Evolutionary conservation across 2,113 vertebrate genomes (phyloP), one percentile per base, ranked within the genome.

Genomic region (Sakesphorus luctuosus): DNA sequence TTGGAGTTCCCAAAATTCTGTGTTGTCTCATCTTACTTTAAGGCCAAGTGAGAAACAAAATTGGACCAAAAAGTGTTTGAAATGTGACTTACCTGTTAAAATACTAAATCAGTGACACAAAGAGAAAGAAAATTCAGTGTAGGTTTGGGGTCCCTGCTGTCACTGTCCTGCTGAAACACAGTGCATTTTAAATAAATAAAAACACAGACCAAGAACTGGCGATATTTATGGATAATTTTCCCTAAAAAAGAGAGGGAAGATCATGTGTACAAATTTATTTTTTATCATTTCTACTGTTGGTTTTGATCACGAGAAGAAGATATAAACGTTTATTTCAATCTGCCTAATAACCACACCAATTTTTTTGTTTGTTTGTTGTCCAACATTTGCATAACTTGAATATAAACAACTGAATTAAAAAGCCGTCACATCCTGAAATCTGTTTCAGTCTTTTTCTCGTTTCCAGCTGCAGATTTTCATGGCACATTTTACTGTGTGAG

Each of bases 1-100:
- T 17, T 6, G 1, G 20, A 74, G 15, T 6, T 50, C 18, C 31
- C 35, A 23, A 25, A 52, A 13, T 15, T 10, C 13, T 2, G 0
- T 18, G 6, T 3, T 53, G 13, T n/a, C 33, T 44, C 18, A 23
- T 19, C 11, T 18, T 24, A n/a, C 33, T 20, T 31, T 66, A 81
- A 65, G n/a, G 50, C 40, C 53, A 10, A 11, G 19, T 38, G 7
- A 8, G 55, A 47, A 16, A 18, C 21, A 56, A 72, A 86, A 35
- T 7, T 2, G 13, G 8, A 80, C 14, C 6, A 56, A 56, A 33
- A 56, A 56, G 8, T 1, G 11, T 19, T 40, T 65, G 18, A 33
- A 56, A 10, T 26, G 29, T 3, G 4, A 58, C 3, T 19, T 31
- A 1, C 2, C 7, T 17, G 10, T 49, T 50, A 40, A 28, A 89